Evolutionary conservation across 1,140 invertebrate species (phyloP).

Genomic region (Pseudomyrmex sp.): DNA sequence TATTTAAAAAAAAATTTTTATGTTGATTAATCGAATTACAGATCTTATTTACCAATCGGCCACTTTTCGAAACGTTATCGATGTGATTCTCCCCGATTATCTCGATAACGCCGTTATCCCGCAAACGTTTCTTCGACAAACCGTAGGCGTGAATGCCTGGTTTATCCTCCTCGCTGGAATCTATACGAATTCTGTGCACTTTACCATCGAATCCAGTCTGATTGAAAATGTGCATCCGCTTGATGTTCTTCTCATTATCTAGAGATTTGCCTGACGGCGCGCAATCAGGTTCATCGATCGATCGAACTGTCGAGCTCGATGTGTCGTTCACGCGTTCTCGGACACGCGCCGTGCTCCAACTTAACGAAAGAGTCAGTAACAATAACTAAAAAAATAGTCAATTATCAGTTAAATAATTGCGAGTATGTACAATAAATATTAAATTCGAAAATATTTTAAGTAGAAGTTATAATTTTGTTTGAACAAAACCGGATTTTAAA

Average conservation of each 20-base stretch:
- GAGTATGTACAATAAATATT: not conserved
- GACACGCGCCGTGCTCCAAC: not conserved
- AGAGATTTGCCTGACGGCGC: slow-evolving; percentile 11
- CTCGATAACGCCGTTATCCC: slow-evolving; percentile 63
- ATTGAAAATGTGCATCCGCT: slow-evolving; percentile 66
- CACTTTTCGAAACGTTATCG: not conserved
- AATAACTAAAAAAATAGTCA: slow-evolving; percentile 50
- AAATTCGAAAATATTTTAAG: not conserved
- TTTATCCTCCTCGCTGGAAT: slow-evolving; percentile 43
- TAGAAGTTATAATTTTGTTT: not conserved
- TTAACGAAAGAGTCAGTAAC: slow-evolving; percentile 3
- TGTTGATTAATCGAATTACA: not conserved
- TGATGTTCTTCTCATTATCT: not conserved
- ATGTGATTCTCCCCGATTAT: not conserved
- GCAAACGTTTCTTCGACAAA: slow-evolving; percentile 65
- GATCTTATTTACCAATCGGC: slow-evolving; percentile 48
- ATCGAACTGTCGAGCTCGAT: not conserved
- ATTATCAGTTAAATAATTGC: not conserved
- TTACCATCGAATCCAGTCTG: slow-evolving; percentile 75
- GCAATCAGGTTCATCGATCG: not conserved
- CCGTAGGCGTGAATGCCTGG: slow-evolving; percentile 73
- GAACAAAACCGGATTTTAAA: not conserved
- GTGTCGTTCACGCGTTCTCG: not conserved
- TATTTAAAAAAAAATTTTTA: too few species aligned
- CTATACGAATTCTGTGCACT: slow-evolving; percentile 71